A percentile compares a stretch with the other conserved stretches of the same genome.
These are phyloP conservation scores for Zaprionus inermis DNA, from an alignment of 1,140 invertebrate genomes.

Conservation along the genomic window DNA sequence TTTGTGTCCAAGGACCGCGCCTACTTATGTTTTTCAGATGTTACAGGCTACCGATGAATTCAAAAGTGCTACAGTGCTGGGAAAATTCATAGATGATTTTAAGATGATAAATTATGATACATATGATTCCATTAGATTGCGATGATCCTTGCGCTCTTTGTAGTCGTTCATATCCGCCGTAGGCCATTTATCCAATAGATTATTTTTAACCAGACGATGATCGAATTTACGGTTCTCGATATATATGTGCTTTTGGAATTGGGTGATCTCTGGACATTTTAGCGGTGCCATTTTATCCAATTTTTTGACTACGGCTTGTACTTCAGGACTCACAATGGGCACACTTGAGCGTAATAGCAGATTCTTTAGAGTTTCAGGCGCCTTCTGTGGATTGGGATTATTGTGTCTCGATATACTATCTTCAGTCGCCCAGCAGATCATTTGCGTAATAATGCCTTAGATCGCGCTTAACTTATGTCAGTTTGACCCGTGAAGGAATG, in stretches of 20 bases:
- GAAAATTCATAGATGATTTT: background rate
- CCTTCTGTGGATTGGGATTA: conserved; percentile 67
- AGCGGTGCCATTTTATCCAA: conserved; percentile 67
- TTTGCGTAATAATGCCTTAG: conserved; percentile 19
- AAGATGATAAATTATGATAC: conserved; percentile 58
- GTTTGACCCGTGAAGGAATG: background rate
- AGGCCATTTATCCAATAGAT: conserved; percentile 79
- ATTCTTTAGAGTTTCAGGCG: conserved; percentile 76
- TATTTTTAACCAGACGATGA: conserved; percentile 80
- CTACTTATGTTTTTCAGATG: conserved; percentile 6
- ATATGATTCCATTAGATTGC: conserved; percentile 84
- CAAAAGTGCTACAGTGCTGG: background rate
- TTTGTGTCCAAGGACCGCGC: background rate
- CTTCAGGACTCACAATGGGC: conserved; percentile 77
- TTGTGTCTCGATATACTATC: conserved; percentile 68
- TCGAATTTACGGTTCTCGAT: conserved; percentile 83
- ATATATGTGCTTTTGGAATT: conserved; percentile 77
- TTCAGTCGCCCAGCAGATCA: conserved; percentile 79
- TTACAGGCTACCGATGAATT: too few relatives aligned
- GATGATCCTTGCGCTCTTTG: conserved; percentile 80
- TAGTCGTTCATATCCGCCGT: conserved; percentile 75
- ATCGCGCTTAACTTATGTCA: background rate
- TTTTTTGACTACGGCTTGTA: conserved; percentile 14
- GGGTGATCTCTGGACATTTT: conserved; percentile 67
- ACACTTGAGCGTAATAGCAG: conserved; percentile 76